phyloP scores from a whole-genome alignment of 2,797 vertebrate genomes.

The Anguilla anguilla region DNA sequence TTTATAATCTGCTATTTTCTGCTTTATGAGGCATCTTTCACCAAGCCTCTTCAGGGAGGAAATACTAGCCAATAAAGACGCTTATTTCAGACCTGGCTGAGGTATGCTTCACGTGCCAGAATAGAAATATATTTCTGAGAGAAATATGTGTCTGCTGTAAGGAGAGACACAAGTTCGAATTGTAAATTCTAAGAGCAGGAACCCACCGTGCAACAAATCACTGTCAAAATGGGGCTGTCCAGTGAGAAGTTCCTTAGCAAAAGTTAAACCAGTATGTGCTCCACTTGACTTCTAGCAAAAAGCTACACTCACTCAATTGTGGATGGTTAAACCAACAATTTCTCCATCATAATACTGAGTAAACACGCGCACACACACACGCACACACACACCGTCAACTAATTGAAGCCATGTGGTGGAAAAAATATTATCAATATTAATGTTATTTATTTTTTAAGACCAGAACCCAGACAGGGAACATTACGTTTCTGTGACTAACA shows the following conservation, averaged over 20 bases:
- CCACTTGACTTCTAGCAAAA: not conserved
- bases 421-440: not conserved
- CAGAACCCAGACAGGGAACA: too few species aligned
- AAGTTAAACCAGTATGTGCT: not conserved
- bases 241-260: not conserved
- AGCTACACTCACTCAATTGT: not conserved
- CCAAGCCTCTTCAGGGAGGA: too few species aligned
- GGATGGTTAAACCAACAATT: not conserved
- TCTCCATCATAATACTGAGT: too few species aligned
- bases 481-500: not conserved
- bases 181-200: not conserved
- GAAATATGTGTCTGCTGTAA: too few species aligned
- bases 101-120: not conserved
- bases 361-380: too few species aligned
- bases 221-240: not conserved
- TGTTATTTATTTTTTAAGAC: too few species aligned
- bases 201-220: not conserved
- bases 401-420: too few species aligned
- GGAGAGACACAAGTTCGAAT: not conserved
- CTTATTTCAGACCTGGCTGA: not conserved
- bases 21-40: too few species aligned
- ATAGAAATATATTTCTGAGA: not conserved
- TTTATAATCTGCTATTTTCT: not conserved
- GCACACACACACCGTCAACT: too few species aligned
- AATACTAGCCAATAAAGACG: not conserved